Conservation (phyloP, 2,113 vertebrate species). For the Leptosomus discolor region DNA sequence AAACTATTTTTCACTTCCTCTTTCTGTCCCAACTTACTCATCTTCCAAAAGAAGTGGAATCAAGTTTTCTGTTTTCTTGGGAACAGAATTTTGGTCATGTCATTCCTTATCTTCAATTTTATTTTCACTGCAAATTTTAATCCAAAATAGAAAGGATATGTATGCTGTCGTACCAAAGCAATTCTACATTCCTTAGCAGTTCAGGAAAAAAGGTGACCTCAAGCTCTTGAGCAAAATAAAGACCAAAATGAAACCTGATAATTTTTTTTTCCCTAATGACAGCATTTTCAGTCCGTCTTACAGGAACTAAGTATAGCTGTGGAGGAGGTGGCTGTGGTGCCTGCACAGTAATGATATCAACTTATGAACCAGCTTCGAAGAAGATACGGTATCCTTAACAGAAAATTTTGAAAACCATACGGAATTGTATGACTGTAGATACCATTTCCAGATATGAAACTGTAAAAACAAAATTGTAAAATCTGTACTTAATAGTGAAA, state of each 20-base stretch:
- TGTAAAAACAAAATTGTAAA: background rate
- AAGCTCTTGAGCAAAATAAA: background rate
- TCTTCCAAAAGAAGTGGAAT: background rate
- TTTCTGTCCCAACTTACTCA: background rate
- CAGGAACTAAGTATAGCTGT: constrained; percentile 84
- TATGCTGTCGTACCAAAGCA: background rate
- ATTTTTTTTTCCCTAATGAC: constrained; percentile 34
- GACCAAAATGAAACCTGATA: background rate
- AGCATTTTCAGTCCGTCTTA: constrained; percentile 72
- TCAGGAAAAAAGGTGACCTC: background rate
- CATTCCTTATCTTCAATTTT: background rate
- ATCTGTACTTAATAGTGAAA: background rate
- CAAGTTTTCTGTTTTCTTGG: background rate
- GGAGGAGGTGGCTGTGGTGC: constrained; percentile 84
- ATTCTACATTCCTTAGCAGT: background rate
- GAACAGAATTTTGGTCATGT: background rate
- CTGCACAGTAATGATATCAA: constrained; percentile 85
- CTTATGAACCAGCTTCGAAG: constrained; percentile 71
- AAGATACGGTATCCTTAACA: constrained; percentile 76
- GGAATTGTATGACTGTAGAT: background rate
- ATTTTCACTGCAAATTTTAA: background rate
- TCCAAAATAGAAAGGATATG: background rate
- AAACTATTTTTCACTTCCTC: background rate
- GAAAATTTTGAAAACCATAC: background rate
- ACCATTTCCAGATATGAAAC: background rate